Base-by-base conservation (phyloP, 37 sponge, comb jelly and placozoan species). In the Lycopodina hypogea region DNA sequence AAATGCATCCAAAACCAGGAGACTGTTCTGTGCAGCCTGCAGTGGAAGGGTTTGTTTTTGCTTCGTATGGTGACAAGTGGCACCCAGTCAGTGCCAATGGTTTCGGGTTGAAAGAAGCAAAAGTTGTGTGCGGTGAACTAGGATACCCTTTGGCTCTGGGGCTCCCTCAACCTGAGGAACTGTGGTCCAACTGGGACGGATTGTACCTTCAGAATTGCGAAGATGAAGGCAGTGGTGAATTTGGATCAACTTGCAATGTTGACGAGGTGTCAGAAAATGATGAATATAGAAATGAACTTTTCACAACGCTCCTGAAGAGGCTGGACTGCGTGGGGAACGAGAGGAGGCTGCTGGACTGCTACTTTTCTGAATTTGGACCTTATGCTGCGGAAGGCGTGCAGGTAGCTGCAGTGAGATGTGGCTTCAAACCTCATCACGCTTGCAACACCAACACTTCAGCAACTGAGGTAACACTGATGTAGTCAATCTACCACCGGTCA, bases 391-490 rank as follows among this genome's bases (percentile, higher is more conserved):
- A 70, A 2, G 41, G 51, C 17, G 12, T 62, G 35, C 39, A 51
- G 0, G 88, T 88, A 1, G 91, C 88, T 40, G 86, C 91, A 23
- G 88, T 91, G 21, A 59, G 77, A 26, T 91, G 91, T 79, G 84
- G 80, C 1, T 91, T 79, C 68, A 32, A 48, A 7, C 81, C 90
- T 30, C 76, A 79, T 39, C 62, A 40, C 33, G 29, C 9, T 69
- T 88, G 88, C 48, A 38, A 60, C n/a, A 21, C 15, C 14, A 57
- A 6, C 45, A 36, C 26, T 59, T 0, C 39, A 23, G 56, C 65
- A 23, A 64, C 50, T 65, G 82, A 74, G 65, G 82, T 72, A 34
- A 45, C 30, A 61, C 59, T 29, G 61, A 45, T 45, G 48, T 9
- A 4, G 48, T 45, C 9, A n/a, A n/a, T n/a, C n/a, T n/a, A n/a